phyloP scores from a whole-genome alignment of 2,113 vertebrate genomes.

The Callaeas wilsoni region DNA sequence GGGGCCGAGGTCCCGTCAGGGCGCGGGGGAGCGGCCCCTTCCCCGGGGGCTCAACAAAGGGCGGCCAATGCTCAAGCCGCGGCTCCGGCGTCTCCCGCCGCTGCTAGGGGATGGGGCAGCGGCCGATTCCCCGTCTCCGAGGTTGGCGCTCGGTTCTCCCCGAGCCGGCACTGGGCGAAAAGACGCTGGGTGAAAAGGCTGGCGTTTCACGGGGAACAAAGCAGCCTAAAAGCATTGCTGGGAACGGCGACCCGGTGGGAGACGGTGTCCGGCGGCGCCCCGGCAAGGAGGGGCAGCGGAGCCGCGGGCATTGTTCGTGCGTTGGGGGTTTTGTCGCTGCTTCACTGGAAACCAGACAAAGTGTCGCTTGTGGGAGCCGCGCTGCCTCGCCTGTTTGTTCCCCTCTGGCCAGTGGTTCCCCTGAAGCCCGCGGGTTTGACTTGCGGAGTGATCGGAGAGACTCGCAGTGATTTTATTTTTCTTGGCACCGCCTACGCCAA shows the following conservation, averaged over 20 bases:
- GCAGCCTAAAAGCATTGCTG: not conserved
- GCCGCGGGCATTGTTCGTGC: slow-evolving; percentile 22
- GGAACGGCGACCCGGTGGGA: not conserved
- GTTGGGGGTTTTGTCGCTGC: not conserved
- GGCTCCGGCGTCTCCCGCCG: not conserved
- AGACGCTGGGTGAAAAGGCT: not conserved
- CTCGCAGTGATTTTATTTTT: not conserved
- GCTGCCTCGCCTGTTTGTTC: not conserved
- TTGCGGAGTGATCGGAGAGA: not conserved
- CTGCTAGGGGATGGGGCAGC: not conserved
- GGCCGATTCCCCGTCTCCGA: not conserved
- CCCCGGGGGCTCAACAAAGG: not conserved
- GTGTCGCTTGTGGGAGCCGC: not conserved
- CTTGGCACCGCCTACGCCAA: not conserved
- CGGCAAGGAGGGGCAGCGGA: not conserved
- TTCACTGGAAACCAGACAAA: not conserved
- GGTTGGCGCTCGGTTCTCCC: not conserved
- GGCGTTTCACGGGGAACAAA: not conserved
- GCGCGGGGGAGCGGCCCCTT: not conserved
- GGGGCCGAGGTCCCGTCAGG: not conserved
- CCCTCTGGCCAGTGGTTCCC: not conserved
- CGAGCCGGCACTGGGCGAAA: not conserved
- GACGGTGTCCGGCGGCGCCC: not conserved
- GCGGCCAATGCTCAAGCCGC: not conserved
- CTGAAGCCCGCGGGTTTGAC: not conserved